Evolutionary conservation across 2,888 invertebrate species (phyloP).

Genomic region (Zonitis immaculata): DNA sequence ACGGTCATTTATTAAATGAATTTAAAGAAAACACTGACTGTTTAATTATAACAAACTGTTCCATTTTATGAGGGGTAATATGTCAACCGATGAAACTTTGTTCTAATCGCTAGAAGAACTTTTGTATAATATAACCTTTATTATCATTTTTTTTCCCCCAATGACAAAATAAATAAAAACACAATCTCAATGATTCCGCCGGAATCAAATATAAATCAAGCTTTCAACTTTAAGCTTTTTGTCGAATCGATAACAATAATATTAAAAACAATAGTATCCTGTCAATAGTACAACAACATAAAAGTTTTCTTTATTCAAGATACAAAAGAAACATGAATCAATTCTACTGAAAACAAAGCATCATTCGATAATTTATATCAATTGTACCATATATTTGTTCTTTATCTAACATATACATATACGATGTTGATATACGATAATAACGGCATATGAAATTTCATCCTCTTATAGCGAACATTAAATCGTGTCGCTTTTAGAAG

Average conservation of each 20-base stretch:
- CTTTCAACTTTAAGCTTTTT: neutral
- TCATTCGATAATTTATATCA: neutral
- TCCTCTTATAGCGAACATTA: neutral
- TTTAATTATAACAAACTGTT: constrained; percentile 28
- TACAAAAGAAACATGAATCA: constrained; percentile 4
- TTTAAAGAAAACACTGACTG: constrained; percentile 30
- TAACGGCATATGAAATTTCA: neutral
- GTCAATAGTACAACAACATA: neutral
- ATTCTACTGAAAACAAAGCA: constrained; percentile 6
- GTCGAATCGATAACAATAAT: neutral
- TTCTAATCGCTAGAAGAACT: constrained; percentile 10
- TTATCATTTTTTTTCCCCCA: neutral
- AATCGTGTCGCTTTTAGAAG: neutral
- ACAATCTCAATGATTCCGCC: neutral
- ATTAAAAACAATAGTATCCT: neutral
- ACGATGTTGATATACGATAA: too few relatives aligned
- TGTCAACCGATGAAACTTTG: constrained; percentile 15
- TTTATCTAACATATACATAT: too few relatives aligned
- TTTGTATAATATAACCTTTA: neutral
- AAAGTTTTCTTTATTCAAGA: neutral
- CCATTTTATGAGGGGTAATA: constrained; percentile 16
- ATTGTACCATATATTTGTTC: too few relatives aligned
- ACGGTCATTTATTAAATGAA: constrained; percentile 27
- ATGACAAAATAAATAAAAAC: neutral
- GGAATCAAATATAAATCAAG: neutral